A percentile compares a stretch with the other conserved stretches of the same genome.
Conservation (phyloP, 2,888 invertebrate species). For the Lasioglossum marginatum region DNA sequence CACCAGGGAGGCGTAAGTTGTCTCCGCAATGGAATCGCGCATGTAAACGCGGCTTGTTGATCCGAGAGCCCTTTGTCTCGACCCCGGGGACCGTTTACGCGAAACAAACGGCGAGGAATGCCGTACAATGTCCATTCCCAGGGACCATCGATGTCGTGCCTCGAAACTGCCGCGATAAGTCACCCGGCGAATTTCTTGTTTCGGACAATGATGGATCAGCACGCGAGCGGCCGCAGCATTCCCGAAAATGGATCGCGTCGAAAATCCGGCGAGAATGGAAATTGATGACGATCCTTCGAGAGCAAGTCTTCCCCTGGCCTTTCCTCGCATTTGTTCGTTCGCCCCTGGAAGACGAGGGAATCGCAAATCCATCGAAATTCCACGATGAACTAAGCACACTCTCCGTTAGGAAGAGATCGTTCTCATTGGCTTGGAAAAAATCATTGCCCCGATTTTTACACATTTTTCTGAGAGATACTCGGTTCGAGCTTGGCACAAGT, state of each 20-base stretch:
- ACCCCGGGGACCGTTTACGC: conserved; percentile 46
- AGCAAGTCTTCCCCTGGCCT: neutral
- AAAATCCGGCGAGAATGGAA: conserved; percentile 21
- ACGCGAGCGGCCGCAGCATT: neutral
- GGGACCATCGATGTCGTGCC: conserved; percentile 35
- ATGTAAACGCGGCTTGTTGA: conserved; percentile 46
- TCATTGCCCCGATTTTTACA: neutral
- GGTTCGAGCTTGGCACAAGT: neutral
- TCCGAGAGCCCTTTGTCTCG: conserved; percentile 52
- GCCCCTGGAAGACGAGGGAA: neutral
- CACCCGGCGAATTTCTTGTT: conserved; percentile 41
- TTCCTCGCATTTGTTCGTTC: neutral
- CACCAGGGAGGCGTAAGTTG: conserved; percentile 3
- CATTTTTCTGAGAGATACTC: neutral
- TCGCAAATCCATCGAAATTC: neutral
- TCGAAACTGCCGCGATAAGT: conserved; percentile 50
- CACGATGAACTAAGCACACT: neutral
- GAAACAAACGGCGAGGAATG: conserved; percentile 44
- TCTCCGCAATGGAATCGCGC: conserved; percentile 20
- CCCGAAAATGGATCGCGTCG: conserved; percentile 7
- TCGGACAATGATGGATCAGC: conserved; percentile 41
- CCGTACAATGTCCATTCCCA: conserved; percentile 53
- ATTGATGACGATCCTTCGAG: conserved; percentile 27
- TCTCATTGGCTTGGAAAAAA: neutral
- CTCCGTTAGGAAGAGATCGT: neutral